Base-by-base conservation (phyloP, 2,797 vertebrate species). In the Alectoris magna region DNA sequence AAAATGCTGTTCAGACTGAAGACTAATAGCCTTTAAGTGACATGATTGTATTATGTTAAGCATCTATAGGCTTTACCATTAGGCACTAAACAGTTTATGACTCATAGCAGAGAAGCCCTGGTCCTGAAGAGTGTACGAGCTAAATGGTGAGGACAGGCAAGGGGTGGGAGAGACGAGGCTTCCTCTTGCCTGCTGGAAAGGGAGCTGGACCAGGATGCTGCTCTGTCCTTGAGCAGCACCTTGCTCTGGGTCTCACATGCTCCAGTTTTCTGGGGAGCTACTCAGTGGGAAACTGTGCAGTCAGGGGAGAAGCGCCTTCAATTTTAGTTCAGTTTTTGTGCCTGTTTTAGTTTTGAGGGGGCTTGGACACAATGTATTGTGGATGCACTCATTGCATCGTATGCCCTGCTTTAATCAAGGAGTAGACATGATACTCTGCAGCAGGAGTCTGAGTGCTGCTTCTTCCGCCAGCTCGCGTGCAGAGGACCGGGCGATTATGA, bases 31-130 rank as follows among this genome's bases (percentile, higher is more conserved):
- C 82, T 94, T 93, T 96, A 95, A 95, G 92, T 95, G 92, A 64
- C 91, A 58, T 95, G 73, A 96, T 96, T 96, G 64, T 92, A 88
- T 96, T 96, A 96, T 46, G 93, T 96, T 96, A 94, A 96, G 95
- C 38, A 34, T 96, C 95, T 96, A 96, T 95, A 94, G 90, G 96
- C 91, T 96, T 95, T 95, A 94, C 95, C 94, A 93, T 96, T 96
- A 96, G 95, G 56, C 94, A 88, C 90, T 96, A 95, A 96, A 64
- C 86, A 91, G 95, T 94, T 96, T 92, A 96, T 96, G 96, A 96
- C 80, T 96, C 96, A 96, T 94, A 95, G 83, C 83, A 38, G 91
- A 94, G 95, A 70, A 95, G 24, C 76, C 60, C 82, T 89, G 91
- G 84, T 94, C 88, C 82, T 89, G 79, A 91, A 46, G 87, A 92